These are phyloP conservation scores for Peromyscus leucopus DNA, from an alignment of 2,113 vertebrate species.

Conservation along the genomic window DNA sequence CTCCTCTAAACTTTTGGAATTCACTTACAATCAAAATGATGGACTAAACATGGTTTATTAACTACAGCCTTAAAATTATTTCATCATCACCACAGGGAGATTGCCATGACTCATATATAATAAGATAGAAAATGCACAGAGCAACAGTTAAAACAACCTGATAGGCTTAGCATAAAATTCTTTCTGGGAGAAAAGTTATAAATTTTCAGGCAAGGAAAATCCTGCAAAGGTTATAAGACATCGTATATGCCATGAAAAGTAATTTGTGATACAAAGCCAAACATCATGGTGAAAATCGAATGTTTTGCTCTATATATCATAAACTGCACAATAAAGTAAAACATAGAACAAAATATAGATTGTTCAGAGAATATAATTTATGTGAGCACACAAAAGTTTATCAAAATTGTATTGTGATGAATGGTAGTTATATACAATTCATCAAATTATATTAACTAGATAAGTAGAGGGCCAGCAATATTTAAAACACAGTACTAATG, in stretches of 20 bases:
- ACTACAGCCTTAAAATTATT: conserved; percentile 10
- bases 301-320: conserved; percentile 32
- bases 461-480: conserved; percentile 10
- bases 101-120: neutral
- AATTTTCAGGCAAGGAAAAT: conserved; percentile 66
- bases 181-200: conserved; percentile 57
- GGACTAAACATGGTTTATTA: conserved; percentile 35
- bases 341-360: neutral
- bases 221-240: conserved; percentile 47
- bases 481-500: neutral
- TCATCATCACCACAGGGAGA: neutral
- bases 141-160: neutral
- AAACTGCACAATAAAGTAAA: conserved; percentile 32
- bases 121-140: conserved; percentile 2
- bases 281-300: conserved; percentile 33
- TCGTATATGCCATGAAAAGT: conserved; percentile 55
- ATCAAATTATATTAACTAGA: conserved; percentile 30
- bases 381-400: neutral
- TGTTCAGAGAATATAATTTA: neutral
- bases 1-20: conserved; percentile 20
- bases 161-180: conserved; percentile 30
- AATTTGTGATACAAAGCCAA: conserved; percentile 62
- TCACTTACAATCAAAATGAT: conserved; percentile 27
- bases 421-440: neutral
- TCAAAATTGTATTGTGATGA: conserved; percentile 23